phyloP scores from a whole-genome alignment of 2,888 invertebrate genomes.

The Tethea ocularis region DNA sequence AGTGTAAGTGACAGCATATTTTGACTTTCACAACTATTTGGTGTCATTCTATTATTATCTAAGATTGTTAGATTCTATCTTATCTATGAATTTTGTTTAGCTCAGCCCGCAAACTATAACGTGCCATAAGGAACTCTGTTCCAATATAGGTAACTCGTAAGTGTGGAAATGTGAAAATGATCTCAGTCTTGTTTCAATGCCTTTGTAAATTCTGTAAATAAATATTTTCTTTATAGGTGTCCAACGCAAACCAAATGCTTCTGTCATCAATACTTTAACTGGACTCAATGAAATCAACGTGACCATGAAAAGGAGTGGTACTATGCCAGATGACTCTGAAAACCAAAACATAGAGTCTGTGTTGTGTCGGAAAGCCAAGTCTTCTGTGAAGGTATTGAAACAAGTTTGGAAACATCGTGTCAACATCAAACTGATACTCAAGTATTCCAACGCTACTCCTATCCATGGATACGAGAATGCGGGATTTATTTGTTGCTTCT shows the following conservation, averaged over 20 bases:
- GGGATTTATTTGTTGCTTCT: slow-evolving; percentile 56
- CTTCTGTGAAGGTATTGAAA: slow-evolving; percentile 2
- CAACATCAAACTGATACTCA: slow-evolving; percentile 34
- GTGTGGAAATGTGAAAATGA: too few species aligned
- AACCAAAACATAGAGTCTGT: neutral
- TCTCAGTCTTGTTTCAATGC: neutral
- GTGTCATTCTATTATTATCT: too few species aligned
- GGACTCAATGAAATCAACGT: slow-evolving; percentile 21
- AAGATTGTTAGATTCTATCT: too few species aligned
- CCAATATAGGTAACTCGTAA: too few species aligned
- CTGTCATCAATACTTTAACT: slow-evolving; percentile 11
- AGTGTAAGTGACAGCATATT: too few species aligned
- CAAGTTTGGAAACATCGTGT: slow-evolving; percentile 13
- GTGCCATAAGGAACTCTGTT: too few species aligned
- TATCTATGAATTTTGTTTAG: too few species aligned
- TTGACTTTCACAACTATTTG: too few species aligned
- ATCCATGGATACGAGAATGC: slow-evolving; percentile 35
- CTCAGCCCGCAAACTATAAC: too few species aligned
- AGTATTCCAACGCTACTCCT: slow-evolving; percentile 47
- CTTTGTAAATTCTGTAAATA: neutral
- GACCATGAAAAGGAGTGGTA: slow-evolving; percentile 9
- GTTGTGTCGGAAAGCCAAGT: neutral
- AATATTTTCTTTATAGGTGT: slow-evolving; percentile 6
- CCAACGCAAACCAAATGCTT: neutral
- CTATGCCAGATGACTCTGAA: neutral